Percentiles rank a stretch among this genome's conserved stretches.
These are phyloP conservation scores for Ariolimax columbianus DNA, from an alignment of 2,888 invertebrate species.

Conservation along the genomic window DNA sequence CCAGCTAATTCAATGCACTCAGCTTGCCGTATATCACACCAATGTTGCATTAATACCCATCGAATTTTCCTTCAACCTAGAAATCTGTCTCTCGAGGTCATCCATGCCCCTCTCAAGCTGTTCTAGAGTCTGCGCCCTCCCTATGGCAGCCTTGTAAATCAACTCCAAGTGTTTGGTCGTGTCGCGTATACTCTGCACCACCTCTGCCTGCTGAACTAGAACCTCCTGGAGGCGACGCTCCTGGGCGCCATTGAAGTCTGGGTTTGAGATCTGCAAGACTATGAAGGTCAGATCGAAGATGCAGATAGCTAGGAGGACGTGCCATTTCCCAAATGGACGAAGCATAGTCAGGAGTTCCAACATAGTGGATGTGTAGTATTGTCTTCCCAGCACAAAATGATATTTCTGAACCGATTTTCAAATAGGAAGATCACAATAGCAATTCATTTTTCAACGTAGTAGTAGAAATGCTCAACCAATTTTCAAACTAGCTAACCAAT, in stretches of 20 bases:
- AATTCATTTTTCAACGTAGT: too few species aligned
- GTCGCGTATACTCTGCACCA: conserved; percentile 12
- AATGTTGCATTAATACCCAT: conserved; percentile 1
- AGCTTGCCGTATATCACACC: not conserved
- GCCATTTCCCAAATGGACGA: conserved; percentile 43
- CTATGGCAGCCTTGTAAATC: conserved; percentile 5
- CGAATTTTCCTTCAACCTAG: conserved; percentile 9
- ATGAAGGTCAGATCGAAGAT: conserved; percentile 45
- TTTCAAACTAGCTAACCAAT: too few species aligned
- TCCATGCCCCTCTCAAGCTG: conserved; percentile 23
- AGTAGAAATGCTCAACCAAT: too few species aligned
- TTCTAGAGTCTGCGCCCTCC: conserved; percentile 24
- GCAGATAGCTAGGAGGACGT: conserved; percentile 42
- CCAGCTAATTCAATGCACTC: not conserved
- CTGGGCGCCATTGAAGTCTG: not conserved
- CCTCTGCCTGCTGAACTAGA: conserved; percentile 18
- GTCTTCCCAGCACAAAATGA: too few species aligned
- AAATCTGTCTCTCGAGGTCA: conserved; percentile 39
- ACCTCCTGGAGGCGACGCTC: conserved; percentile 25
- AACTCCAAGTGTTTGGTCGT: not conserved
- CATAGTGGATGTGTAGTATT: conserved; percentile 35
- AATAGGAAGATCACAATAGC: too few species aligned
- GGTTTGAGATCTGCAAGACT: conserved; percentile 27
- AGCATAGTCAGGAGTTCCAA: conserved; percentile 43
- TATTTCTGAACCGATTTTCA: too few species aligned